phyloP scores from a whole-genome alignment of 2,888 invertebrate species.

The Leptopilina drosophilae region DNA sequence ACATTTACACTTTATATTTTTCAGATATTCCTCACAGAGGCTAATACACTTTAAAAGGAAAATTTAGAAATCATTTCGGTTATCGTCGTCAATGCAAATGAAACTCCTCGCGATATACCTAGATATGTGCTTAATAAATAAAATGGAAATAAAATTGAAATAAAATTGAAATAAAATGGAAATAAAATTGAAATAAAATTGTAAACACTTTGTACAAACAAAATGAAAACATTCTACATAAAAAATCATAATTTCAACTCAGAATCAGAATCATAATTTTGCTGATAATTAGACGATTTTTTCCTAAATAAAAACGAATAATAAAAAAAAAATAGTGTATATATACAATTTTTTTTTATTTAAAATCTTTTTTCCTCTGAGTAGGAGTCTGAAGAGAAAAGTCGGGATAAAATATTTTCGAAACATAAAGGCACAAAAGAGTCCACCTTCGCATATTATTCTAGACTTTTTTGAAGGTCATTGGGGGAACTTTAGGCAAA shows the following conservation, averaged over 20 bases:
- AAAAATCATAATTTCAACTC: too few relatives aligned
- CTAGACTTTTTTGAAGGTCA: slow-evolving; percentile 20
- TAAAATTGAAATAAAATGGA: not conserved
- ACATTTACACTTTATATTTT: not conserved
- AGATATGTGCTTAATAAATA: not conserved
- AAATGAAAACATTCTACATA: too few relatives aligned
- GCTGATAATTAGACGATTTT: too few relatives aligned
- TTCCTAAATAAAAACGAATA: too few relatives aligned
- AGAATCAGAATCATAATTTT: too few relatives aligned
- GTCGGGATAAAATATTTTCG: not conserved
- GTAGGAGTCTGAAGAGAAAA: not conserved
- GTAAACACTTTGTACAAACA: too few relatives aligned
- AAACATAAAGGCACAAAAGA: not conserved
- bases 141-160: too few relatives aligned
- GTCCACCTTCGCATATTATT: not conserved
- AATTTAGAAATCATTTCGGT: slow-evolving; percentile 10
- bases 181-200: too few relatives aligned
- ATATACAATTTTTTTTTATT: too few relatives aligned
- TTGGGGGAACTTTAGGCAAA: not conserved
- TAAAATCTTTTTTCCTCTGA: too few relatives aligned
- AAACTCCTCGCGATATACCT: not conserved
- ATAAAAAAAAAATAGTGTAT: too few relatives aligned
- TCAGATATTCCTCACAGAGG: not conserved
- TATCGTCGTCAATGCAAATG: not conserved
- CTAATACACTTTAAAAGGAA: slow-evolving; percentile 2